Base-by-base conservation (phyloP, 1,140 invertebrate genomes). In the Chionoecetes opilio region DNA sequence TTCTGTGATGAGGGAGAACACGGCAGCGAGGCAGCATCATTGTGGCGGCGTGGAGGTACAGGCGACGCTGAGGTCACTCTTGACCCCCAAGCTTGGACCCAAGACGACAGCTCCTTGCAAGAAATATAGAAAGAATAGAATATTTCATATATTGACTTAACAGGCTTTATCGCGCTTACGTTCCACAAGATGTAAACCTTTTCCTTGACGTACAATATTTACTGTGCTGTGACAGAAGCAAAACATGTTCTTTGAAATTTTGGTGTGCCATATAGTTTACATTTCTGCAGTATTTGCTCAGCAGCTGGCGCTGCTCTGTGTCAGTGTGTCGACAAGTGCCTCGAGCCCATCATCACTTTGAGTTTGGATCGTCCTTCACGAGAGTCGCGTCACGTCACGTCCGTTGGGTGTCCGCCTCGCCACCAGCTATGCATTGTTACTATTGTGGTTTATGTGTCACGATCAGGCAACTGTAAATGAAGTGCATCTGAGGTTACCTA, bases 131-230 rank as follows among this genome's bases (percentile, higher is more conserved):
- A n/a, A n/a, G 21, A 75, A n/a, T 21, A 75, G n/a, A n/a, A n/a
- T 21, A n/a, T 63, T 90, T 91, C 89, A 75, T 17, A 32, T 75
- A 38, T 5, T 31, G 32, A 38, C 35, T 92, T 84, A 63, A 63
- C 85, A 87, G 38, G 31, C 82, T 63, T 63, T 91, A n/a, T 32
- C 34, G 26, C 31, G 46, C 37, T 91, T 86, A 85, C n/a, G 38
- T 92, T 93, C 32, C 38, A 87, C 82, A 93, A 46, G 35, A 93
- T 41, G 31, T 87, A 82, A 93, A 87, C 84, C 82, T 53, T 93
- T 93, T 31, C 84, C 92, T 85, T 86, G 84, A 85, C n/a, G 82
- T 93, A 85, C 82, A 93, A 93, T 86, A 93, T 93, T 93, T 53
- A 53, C 82, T 87, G 84, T 93, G 38, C 84, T 93, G 84, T 93